phyloP scores from a whole-genome alignment of 2,113 vertebrate genomes.

The Phalacrocorax aristotelis region DNA sequence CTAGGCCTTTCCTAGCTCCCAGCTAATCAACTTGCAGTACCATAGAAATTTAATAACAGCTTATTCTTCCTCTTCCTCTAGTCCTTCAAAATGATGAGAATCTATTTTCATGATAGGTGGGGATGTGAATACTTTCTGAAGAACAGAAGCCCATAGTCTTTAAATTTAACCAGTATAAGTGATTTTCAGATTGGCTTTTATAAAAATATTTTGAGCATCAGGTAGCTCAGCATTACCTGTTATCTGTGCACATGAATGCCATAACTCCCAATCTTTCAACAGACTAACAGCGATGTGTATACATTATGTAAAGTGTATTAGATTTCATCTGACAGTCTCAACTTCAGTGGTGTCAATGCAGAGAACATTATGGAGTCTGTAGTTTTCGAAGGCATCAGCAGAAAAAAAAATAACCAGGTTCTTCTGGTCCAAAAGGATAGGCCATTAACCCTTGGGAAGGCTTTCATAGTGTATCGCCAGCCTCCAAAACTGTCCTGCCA shows the following conservation, averaged over 20 bases:
- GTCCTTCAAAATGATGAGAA: slow-evolving; percentile 33
- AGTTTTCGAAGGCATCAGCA: background rate
- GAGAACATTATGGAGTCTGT: background rate
- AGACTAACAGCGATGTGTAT: background rate
- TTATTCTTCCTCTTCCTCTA: slow-evolving; percentile 46
- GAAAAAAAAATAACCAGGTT: background rate
- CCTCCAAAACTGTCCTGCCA: background rate
- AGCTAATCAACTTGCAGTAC: slow-evolving; percentile 50
- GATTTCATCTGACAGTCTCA: background rate
- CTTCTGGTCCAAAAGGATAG: background rate
- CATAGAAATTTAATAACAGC: slow-evolving; percentile 52
- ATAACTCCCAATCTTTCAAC: background rate
- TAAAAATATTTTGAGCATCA: slow-evolving; percentile 47
- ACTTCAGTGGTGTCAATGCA: background rate
- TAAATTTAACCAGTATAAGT: slow-evolving; percentile 6
- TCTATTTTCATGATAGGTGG: slow-evolving; percentile 24
- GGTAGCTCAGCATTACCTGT: background rate
- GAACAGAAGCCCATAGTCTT: background rate
- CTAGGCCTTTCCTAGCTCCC: slow-evolving; percentile 8
- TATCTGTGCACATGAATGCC: background rate
- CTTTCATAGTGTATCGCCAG: background rate
- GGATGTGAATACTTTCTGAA: slow-evolving; percentile 4
- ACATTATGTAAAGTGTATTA: background rate
- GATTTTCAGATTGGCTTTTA: slow-evolving; percentile 5
- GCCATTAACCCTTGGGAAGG: background rate